A percentile compares a stretch with the other conserved stretches of the same genome.
Conservation (phyloP, 2,888 invertebrate species). For the Hirtodrosophila confusa region DNA sequence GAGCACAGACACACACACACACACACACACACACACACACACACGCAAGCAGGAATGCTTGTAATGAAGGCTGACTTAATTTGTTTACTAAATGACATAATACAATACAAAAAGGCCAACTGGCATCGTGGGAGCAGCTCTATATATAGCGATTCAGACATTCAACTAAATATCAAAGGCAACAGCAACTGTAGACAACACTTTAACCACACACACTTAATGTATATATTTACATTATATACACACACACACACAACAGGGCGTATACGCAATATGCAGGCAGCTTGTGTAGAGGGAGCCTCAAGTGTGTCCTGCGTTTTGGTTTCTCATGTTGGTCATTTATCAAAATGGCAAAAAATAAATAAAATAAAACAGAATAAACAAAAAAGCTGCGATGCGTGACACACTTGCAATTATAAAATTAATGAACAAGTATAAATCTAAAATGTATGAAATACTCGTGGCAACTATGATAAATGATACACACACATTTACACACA, state of each 20-base stretch:
- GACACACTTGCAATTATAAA: slow-evolving; percentile 47
- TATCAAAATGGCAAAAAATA: slow-evolving; percentile 47
- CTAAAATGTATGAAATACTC: slow-evolving; percentile 2
- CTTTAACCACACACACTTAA: neutral
- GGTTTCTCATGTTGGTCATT: slow-evolving; percentile 36
- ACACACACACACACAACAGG: slow-evolving; percentile 15
- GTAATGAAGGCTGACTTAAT: slow-evolving; percentile 53
- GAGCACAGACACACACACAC: slow-evolving; percentile 14
- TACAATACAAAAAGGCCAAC: slow-evolving; percentile 58
- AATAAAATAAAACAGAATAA: slow-evolving; percentile 1
- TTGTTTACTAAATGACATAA: slow-evolving; percentile 76
- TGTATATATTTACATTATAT: neutral
- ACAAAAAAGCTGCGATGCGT: slow-evolving; percentile 10
- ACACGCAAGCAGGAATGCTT: slow-evolving; percentile 11
- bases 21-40: slow-evolving; percentile 12
- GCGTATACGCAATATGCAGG: slow-evolving; percentile 45
- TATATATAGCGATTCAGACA: slow-evolving; percentile 24
- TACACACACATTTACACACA: no score
- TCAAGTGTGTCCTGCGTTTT: slow-evolving; percentile 7
- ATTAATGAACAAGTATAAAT: slow-evolving; percentile 35
- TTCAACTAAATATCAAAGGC: slow-evolving; percentile 34
- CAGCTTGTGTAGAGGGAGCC: slow-evolving; percentile 12
- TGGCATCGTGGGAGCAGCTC: slow-evolving; percentile 5
- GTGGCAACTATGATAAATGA: slow-evolving; percentile 13
- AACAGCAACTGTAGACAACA: slow-evolving; percentile 17